Base-by-base conservation (phyloP, 2,797 vertebrate species). In the Gymnothorax reevesii region DNA sequence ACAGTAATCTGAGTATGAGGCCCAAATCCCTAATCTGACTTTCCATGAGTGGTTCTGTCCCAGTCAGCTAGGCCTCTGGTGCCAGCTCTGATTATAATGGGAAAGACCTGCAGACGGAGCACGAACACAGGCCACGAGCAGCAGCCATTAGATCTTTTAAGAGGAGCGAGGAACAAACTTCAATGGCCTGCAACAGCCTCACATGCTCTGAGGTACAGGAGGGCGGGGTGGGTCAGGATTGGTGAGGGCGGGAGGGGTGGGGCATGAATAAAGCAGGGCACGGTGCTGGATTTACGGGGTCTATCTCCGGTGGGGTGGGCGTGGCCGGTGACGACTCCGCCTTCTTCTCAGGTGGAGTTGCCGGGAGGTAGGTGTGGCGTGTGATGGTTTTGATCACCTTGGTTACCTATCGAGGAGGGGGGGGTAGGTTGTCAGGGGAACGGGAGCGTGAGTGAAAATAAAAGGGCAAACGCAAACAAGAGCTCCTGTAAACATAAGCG, bases 381-480 rank as follows among this genome's bases (percentile, higher is more conserved):
- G 92, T 91, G 93, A 95, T 91, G 88, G 92, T 94, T 95, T 94
- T 94, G 91, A 95, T 89, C 90, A 93, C 92, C 90, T 93, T 94
- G 87, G 92, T 92, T 88, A 95, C 93, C 95, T 94, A 85, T 27
- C 87, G 90, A 88, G 87, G 87, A 84, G 88, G 83, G 66, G 73
- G 12, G 13, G 82, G 62, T 9, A 57, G 79, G 79, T 22, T 20
- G 4, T 71, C 71, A 33, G 57, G 90, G 85, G 84, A 55, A 89
- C 1, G 15, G 62, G 15, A 33, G n/a, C 55, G 80, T 4, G 17
- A 49, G 71, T 49, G 64, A 82, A 82, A 62, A 20, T 13, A 49
- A 49, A 77, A 15, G 5, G 7, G 10, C 3, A 15, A 27, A 73
- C 12, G n/a, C 66, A 71, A 42, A 33, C 4, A 12, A 59, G 42